Percentiles rank a stretch among this genome's conserved stretches.
Evolutionary conservation across 2,113 vertebrate species (phyloP).

Genomic region (Gambusia holbrooki): DNA sequence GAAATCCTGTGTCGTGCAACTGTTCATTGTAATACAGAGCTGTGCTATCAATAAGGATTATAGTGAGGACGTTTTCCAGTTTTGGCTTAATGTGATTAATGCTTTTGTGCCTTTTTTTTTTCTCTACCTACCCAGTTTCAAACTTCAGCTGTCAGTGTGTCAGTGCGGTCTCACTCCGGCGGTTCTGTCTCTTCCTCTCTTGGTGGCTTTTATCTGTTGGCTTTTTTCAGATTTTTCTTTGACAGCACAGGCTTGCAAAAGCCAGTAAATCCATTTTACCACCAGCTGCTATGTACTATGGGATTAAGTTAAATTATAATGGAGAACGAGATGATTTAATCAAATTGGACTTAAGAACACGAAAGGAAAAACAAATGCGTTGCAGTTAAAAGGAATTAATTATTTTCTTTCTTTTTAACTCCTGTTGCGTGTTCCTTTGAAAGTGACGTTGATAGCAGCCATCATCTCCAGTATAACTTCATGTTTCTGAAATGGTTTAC

Average conservation of each 20-base stretch:
- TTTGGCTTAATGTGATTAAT: constrained; percentile 14
- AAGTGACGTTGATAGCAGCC: background rate
- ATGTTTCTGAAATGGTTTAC: too few relatives aligned
- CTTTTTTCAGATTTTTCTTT: background rate
- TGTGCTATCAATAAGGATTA: constrained; percentile 13
- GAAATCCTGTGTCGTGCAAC: constrained; percentile 34
- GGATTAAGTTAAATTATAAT: constrained; percentile 1
- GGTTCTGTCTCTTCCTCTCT: constrained; percentile 13
- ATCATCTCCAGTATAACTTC: background rate
- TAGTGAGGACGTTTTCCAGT: background rate
- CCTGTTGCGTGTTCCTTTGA: background rate
- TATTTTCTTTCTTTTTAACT: constrained; percentile 1
- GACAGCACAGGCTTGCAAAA: background rate
- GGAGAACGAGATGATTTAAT: constrained; percentile 6
- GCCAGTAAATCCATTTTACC: background rate
- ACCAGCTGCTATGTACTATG: background rate
- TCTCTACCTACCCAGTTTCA: constrained; percentile 20
- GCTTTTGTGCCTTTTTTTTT: background rate
- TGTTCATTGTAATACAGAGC: constrained; percentile 36
- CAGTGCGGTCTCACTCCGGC: constrained; percentile 34
- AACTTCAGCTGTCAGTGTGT: constrained; percentile 50
- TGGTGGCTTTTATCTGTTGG: constrained; percentile 20
- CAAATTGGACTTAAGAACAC: background rate
- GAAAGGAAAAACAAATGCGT: constrained; percentile 32
- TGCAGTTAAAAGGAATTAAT: constrained; percentile 32